These are phyloP conservation scores for Mola mola DNA, from an alignment of 2,113 vertebrate genomes.

Conservation along the genomic window DNA sequence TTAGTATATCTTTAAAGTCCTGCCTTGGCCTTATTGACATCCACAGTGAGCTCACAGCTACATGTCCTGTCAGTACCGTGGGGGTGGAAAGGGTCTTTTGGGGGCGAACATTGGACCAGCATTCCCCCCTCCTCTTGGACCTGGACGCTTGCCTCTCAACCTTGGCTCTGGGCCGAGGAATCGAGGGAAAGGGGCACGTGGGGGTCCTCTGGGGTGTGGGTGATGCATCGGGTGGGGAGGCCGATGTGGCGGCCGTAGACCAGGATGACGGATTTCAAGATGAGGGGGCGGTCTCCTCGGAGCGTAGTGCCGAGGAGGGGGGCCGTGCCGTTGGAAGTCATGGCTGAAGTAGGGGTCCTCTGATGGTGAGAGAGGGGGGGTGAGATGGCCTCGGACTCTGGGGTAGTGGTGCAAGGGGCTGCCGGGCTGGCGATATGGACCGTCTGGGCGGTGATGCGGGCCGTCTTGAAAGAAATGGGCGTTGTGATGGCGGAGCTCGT, in stretches of 20 bases:
- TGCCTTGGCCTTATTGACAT: not conserved
- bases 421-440: slow-evolving; percentile 37
- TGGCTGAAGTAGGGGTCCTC: slow-evolving; percentile 64
- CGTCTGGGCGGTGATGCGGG: slow-evolving; percentile 31
- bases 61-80: slow-evolving; percentile 84
- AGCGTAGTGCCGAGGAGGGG: slow-evolving; percentile 45
- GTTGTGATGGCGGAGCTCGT: slow-evolving; percentile 6
- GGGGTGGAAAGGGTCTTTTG: slow-evolving; percentile 89
- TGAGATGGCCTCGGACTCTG: slow-evolving; percentile 41
- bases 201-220: slow-evolving; percentile 61
- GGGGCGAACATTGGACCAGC: slow-evolving; percentile 86
- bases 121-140: slow-evolving; percentile 78
- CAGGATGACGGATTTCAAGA: slow-evolving; percentile 55
- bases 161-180: slow-evolving; percentile 84
- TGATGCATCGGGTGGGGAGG: slow-evolving; percentile 53
- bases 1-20: slow-evolving; percentile 5
- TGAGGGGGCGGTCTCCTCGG: slow-evolving; percentile 53
- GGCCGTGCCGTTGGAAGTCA: slow-evolving; percentile 61
- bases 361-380: slow-evolving; percentile 51
- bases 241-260: slow-evolving; percentile 50
- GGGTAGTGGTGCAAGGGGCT: slow-evolving; percentile 45
- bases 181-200: slow-evolving; percentile 68
- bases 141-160: slow-evolving; percentile 85
- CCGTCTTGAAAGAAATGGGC: slow-evolving; percentile 30
- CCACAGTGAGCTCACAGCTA: slow-evolving; percentile 7